Evolutionary conservation across 1,140 invertebrate genomes (phyloP).

Genomic region (Heliconius melpomene): DNA sequence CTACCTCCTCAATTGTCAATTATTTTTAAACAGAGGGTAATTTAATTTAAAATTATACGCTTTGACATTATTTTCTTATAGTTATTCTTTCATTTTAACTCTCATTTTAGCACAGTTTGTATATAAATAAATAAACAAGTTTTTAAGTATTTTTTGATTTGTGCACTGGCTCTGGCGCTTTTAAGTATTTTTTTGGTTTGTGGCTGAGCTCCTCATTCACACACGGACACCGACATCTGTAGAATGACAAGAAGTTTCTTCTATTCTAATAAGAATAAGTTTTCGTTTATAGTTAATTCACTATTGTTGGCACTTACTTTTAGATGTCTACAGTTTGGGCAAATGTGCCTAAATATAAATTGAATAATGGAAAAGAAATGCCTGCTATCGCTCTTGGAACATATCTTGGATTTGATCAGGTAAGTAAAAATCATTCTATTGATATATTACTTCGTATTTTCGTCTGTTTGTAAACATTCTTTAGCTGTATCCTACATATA

Average conservation of each 20-base stretch:
- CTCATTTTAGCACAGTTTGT: no score
- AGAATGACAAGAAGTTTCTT: background rate
- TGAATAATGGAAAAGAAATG: conserved; percentile 83
- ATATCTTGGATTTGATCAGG: conserved; percentile 82
- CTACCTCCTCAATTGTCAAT: no score
- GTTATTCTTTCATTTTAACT: no score
- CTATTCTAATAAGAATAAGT: background rate
- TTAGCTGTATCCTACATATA: no score
- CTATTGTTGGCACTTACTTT: conserved; percentile 3
- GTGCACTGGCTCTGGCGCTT: no score
- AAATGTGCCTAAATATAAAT: conserved; percentile 66
- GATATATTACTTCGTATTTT: no score
- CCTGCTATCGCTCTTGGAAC: conserved; percentile 87
- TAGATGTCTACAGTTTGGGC: conserved; percentile 33
- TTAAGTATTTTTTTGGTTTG: no score
- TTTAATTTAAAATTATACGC: background rate
- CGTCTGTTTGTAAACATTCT: no score
- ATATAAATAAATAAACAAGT: no score
- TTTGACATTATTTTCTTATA: background rate
- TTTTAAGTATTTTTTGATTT: no score
- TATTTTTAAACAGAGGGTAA: background rate
- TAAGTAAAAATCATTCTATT: conserved; percentile 24
- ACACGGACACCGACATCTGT: no score
- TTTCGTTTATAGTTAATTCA: background rate
- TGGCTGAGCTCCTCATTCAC: no score